Conservation (phyloP, 2,797 vertebrate species). For the Mallotus villosus region DNA sequence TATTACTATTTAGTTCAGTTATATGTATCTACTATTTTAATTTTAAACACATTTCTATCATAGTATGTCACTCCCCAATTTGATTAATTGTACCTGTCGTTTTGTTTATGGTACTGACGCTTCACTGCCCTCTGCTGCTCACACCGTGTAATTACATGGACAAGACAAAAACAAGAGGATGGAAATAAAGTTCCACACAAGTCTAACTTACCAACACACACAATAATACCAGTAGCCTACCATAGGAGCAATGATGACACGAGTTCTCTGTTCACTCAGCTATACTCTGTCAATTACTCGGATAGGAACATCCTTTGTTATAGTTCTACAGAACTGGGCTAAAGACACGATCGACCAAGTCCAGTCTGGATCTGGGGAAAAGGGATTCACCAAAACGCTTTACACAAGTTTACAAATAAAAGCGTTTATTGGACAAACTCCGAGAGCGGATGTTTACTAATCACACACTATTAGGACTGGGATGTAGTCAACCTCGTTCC, state of each 20-base stretch:
- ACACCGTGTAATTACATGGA: neutral
- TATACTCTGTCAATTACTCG: slow-evolving; percentile 14
- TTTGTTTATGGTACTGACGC: neutral
- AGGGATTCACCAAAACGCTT: slow-evolving; percentile 48
- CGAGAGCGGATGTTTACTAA: no score
- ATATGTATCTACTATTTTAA: neutral
- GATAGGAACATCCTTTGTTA: slow-evolving; percentile 47
- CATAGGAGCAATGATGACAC: slow-evolving; percentile 32
- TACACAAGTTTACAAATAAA: neutral
- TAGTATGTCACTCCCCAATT: neutral
- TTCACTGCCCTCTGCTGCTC: neutral
- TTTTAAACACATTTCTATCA: neutral
- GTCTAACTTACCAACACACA: neutral
- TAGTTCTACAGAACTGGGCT: neutral
- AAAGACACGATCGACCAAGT: slow-evolving; percentile 41
- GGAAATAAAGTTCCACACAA: neutral
- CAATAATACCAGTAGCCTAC: slow-evolving; percentile 49
- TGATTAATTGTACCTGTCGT: neutral
- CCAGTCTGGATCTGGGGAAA: slow-evolving; percentile 41
- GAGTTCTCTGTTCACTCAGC: slow-evolving; percentile 17
- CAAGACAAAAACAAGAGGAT: neutral
- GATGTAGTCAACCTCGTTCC: no score
- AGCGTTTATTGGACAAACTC: neutral
- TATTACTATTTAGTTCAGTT: neutral
- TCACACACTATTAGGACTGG: no score